These are phyloP conservation scores for Micrastur ruficollis DNA, from an alignment of 2,797 vertebrate genomes.

Conservation along the genomic window DNA sequence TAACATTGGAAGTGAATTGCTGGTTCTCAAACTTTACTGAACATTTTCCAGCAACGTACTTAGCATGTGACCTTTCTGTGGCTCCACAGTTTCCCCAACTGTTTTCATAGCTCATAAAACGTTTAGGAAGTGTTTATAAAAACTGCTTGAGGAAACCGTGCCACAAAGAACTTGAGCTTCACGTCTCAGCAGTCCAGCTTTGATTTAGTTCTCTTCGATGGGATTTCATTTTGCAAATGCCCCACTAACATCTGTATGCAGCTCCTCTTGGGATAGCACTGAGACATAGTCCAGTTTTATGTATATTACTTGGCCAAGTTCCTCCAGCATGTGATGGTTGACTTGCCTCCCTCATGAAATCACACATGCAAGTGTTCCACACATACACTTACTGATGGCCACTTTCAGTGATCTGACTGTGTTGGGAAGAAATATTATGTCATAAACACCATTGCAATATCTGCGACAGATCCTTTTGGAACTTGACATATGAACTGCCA, in stretches of 20 bases:
- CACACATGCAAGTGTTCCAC: constrained; percentile 57
- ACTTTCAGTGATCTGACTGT: constrained; percentile 67
- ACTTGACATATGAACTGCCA: neutral
- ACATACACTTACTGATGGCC: constrained; percentile 47
- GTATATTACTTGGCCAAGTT: constrained; percentile 72
- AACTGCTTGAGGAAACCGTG: constrained; percentile 69
- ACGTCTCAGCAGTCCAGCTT: constrained; percentile 65
- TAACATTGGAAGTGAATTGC: neutral
- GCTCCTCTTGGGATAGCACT: constrained; percentile 63
- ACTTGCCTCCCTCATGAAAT: constrained; percentile 77
- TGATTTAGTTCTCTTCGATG: constrained; percentile 69
- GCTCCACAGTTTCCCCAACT: constrained; percentile 65
- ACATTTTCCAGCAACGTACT: constrained; percentile 67
- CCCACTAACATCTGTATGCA: constrained; percentile 75
- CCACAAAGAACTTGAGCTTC: constrained; percentile 73
- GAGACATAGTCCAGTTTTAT: constrained; percentile 61
- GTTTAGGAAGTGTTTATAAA: constrained; percentile 77
- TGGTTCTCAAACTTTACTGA: constrained; percentile 26
- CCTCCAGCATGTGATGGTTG: constrained; percentile 72
- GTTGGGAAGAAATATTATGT: constrained; percentile 64
- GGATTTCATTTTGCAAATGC: constrained; percentile 69
- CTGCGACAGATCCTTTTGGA: constrained; percentile 56
- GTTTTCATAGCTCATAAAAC: constrained; percentile 77
- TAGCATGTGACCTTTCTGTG: constrained; percentile 70
- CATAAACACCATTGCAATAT: constrained; percentile 69